Base-by-base conservation (phyloP, 1,140 invertebrate species). In the Lordiphosa stackelbergi region DNA sequence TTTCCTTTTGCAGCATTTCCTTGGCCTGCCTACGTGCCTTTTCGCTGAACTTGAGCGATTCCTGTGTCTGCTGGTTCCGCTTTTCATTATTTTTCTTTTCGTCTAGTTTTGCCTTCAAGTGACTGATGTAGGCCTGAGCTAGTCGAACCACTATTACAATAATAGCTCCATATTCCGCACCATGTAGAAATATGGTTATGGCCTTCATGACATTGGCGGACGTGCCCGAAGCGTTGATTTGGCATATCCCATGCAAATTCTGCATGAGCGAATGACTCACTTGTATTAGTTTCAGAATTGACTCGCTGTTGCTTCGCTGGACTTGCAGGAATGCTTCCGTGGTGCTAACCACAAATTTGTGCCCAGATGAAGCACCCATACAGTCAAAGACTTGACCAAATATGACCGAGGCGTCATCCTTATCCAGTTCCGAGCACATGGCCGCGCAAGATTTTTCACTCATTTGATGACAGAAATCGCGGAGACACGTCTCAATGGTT, bases 1-100 rank as follows among this genome's bases (percentile, higher is more conserved):
- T 46, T 46, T 46, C 43, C 7, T 46, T 46, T 7, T 12, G 5
- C 11, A 46, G 11, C 43, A 31, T 31, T 46, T 46, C 6, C 19
- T 46, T 46, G 24, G 24, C 19, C 24, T 13, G 10, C 7, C 2
- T 28, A 0, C 22, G 3, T 1, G 4, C 11, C 3, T 46, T 28
- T 12, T 13, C 7, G 1, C 7, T 7, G 11, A 46, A 46, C 11
- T 12, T 8, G 2, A 12, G n/a, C 10, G 19, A 11, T 3, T 13
- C 16, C 3, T 13, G 22, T 46, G 22, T 9, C 13, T 13, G 7
- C 9, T 5, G 11, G 9, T 24, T 5, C 6, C 5, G 24, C 6
- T 9, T 11, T 12, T 3, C 19, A 19, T 12, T 11, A 6, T 0
- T 28, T 45, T 12, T 4, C 3, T 46, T 6, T 12, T 46, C 19